phyloP scores from a whole-genome alignment of 2,113 vertebrate genomes.

The Protobothrops mucrosquamatus region DNA sequence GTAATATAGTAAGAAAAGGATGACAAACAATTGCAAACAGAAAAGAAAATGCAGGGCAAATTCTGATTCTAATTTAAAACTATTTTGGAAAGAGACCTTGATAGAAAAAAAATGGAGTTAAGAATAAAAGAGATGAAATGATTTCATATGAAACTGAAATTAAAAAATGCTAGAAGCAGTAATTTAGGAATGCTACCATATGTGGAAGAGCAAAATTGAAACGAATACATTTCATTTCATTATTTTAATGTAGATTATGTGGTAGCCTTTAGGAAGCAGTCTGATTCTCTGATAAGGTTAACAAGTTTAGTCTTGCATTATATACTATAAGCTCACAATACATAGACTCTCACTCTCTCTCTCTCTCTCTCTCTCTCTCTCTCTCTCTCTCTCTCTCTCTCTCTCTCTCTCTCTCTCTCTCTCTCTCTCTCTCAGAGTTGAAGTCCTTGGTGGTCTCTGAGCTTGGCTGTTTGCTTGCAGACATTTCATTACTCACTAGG shows the following conservation, averaged over 20 bases:
- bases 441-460: background rate
- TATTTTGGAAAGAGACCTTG: background rate
- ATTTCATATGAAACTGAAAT: background rate
- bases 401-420: too few species aligned
- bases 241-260: background rate
- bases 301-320: background rate
- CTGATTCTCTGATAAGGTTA: background rate
- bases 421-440: background rate
- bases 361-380: too few species aligned
- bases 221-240: background rate
- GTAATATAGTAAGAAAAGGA: too few species aligned
- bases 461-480: background rate
- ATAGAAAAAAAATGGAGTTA: background rate
- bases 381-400: background rate
- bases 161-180: background rate
- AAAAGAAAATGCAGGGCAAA: background rate
- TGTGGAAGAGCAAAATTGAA: background rate
- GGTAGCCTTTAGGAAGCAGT: background rate
- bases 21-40: too few species aligned
- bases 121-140: background rate
- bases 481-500: background rate
- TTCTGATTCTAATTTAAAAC: background rate
- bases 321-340: background rate
- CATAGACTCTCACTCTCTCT: background rate
- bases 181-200: background rate